Percentiles rank a stretch among this genome's conserved stretches.
Evolutionary conservation across 1,140 invertebrate genomes (phyloP).

Genomic region (Papilio glaucus): DNA sequence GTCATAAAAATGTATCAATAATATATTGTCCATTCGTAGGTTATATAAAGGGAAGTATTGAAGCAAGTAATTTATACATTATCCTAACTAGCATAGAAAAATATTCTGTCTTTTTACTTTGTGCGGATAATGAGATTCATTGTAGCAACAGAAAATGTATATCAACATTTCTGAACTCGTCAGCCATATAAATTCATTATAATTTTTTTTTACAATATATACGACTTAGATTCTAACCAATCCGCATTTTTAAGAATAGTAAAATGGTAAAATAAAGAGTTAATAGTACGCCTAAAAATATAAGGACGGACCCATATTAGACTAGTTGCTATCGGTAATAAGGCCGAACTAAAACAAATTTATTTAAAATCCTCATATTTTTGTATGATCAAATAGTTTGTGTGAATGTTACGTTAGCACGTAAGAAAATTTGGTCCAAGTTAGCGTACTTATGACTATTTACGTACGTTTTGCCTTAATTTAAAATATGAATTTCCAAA

Average conservation of each 20-base stretch:
- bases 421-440: slow-evolving; percentile 22
- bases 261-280: slow-evolving; percentile 51
- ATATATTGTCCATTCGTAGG: not conserved
- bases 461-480: slow-evolving; percentile 9
- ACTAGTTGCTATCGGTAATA: slow-evolving; percentile 72
- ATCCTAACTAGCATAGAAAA: slow-evolving; percentile 22
- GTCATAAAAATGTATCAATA: not conserved
- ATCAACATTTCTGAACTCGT: slow-evolving; percentile 8
- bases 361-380: slow-evolving; percentile 38
- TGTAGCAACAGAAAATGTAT: not conserved
- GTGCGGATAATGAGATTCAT: slow-evolving; percentile 29
- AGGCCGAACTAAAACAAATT: slow-evolving; percentile 40
- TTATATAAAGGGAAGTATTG: not conserved
- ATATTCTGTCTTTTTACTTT: slow-evolving; percentile 23
- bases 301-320: slow-evolving; percentile 69
- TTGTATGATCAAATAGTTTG: slow-evolving; percentile 22
- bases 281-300: slow-evolving; percentile 51
- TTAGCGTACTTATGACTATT: slow-evolving; percentile 26
- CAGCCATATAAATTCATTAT: slow-evolving; percentile 6
- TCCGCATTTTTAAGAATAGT: slow-evolving; percentile 50
- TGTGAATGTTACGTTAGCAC: not conserved
- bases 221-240: slow-evolving; percentile 47
- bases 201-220: slow-evolving; percentile 32
- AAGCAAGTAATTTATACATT: slow-evolving; percentile 14
- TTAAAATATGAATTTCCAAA: not conserved